phyloP scores from a whole-genome alignment of 2,888 invertebrate species.

The Drosophila eohydei region DNA sequence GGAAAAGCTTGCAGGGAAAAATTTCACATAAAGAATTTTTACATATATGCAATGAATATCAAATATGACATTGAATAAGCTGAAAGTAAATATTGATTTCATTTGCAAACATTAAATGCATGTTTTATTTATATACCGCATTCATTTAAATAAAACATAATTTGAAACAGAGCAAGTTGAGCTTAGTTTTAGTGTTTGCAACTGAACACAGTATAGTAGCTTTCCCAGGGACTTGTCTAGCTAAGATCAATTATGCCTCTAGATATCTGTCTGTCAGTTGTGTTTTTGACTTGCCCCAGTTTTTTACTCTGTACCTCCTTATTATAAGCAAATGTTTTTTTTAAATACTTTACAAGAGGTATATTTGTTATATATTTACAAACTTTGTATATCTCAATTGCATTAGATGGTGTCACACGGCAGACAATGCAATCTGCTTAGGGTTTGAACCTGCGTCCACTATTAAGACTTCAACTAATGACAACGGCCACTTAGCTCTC shows the following conservation, averaged over 20 bases:
- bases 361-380: background rate
- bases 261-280: no score
- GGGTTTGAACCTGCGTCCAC: background rate
- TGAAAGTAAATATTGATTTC: background rate
- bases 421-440: background rate
- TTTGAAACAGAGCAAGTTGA: background rate
- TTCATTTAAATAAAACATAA: background rate
- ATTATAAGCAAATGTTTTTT: background rate
- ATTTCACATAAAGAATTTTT: no score
- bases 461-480: background rate
- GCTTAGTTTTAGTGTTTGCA: background rate
- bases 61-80: background rate
- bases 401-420: background rate
- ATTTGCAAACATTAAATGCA: background rate
- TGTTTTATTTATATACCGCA: background rate
- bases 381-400: background rate
- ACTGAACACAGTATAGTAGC: no score
- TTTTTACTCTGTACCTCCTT: no score
- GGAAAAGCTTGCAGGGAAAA: background rate
- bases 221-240: no score
- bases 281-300: no score
- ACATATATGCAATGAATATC: background rate
- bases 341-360: background rate
- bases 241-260: no score
- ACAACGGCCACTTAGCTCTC: conserved; percentile 3